Evolutionary conservation across 2,113 vertebrate genomes (phyloP).

Genomic region (Dicrurus megarhynchus): DNA sequence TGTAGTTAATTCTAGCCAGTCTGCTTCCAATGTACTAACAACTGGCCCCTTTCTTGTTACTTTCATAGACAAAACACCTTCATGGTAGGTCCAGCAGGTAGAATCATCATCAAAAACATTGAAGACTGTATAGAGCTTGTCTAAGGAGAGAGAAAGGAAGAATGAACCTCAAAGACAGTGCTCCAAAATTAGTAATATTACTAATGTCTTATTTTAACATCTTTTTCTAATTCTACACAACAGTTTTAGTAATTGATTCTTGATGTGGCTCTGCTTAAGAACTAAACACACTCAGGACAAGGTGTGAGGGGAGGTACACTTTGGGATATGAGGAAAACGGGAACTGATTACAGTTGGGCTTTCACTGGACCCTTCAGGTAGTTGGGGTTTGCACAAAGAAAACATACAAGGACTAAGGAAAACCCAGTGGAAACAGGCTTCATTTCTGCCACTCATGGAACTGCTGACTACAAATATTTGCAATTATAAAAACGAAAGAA

Average conservation of each 20-base stretch:
- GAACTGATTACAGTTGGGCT: not conserved
- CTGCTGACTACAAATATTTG: not conserved
- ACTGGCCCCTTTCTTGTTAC: slow-evolving; percentile 89
- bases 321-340: not conserved
- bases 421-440: not conserved
- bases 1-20: slow-evolving; percentile 93
- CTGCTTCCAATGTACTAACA: slow-evolving; percentile 89
- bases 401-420: not conserved
- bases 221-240: not conserved
- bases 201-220: not conserved
- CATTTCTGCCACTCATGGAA: not conserved
- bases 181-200: not conserved
- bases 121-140: slow-evolving; percentile 87
- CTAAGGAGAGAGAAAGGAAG: slow-evolving; percentile 28
- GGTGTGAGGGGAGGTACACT: not conserved
- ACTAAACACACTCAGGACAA: not conserved
- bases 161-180: not conserved
- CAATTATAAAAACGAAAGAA: not conserved
- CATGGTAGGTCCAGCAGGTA: slow-evolving; percentile 86
- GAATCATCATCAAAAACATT: slow-evolving; percentile 83
- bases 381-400: not conserved
- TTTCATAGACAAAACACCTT: slow-evolving; percentile 88
- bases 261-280: not conserved
- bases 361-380: not conserved
- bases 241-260: not conserved